These are phyloP conservation scores for Ferrisia virgata DNA, from an alignment of 2,888 invertebrate species.

Conservation along the genomic window DNA sequence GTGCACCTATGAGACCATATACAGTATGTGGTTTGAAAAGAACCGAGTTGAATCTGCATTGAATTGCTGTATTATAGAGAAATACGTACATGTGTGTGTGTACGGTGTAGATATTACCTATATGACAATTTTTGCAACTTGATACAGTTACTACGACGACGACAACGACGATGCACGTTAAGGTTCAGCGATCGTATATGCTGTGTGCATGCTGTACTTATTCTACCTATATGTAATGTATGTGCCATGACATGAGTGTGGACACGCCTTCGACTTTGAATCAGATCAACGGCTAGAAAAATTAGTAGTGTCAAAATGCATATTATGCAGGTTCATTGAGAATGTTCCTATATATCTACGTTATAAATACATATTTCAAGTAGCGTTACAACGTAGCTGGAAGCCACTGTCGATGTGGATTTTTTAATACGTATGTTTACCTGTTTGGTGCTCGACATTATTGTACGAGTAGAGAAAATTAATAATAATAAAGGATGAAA, in stretches of 20 bases:
- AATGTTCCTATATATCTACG: background rate
- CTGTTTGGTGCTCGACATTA: background rate
- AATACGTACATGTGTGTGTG: background rate
- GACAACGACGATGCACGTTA: background rate
- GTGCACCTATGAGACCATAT: too few relatives aligned
- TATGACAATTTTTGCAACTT: background rate
- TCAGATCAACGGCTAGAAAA: slow-evolving; percentile 3
- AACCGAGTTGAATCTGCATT: too few relatives aligned
- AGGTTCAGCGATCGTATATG: background rate
- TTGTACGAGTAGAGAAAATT: background rate
- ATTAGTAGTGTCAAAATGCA: slow-evolving; percentile 3
- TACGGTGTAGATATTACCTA: too few relatives aligned
- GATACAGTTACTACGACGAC: background rate
- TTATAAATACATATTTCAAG: background rate
- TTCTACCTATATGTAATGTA: too few relatives aligned
- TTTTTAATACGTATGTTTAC: background rate
- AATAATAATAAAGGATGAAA: background rate
- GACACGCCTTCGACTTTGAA: background rate
- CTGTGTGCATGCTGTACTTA: too few relatives aligned
- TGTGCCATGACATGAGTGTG: background rate
- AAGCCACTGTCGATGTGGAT: background rate
- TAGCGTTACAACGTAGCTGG: background rate
- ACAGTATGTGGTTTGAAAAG: too few relatives aligned
- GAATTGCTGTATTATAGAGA: background rate
- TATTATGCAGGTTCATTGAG: background rate